Evolutionary conservation across 2,888 invertebrate species (phyloP), one percentile per base, ranked within the genome.

Genomic region (Drosophila lutescens): DNA sequence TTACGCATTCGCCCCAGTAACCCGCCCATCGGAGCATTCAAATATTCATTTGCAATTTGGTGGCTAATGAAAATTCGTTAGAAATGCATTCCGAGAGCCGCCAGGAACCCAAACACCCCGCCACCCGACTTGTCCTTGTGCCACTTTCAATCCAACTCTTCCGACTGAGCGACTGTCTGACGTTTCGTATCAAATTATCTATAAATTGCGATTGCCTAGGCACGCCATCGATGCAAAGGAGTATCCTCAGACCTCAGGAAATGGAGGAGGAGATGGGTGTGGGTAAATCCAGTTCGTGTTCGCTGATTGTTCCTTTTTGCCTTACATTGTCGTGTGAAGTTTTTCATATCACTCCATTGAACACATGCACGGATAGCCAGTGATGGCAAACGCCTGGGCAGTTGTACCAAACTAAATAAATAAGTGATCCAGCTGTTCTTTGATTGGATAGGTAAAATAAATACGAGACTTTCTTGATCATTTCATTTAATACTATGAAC

Each of bases 171-270:
- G 68, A 54, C 67, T 70, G 75, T 68, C 76, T 79, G 81, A 67
- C 75, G 66, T 70, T 60, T 70, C 60, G 74, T 79, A 84, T 84
- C 86, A 76, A 81, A 84, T 86, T 86, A 86, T 84, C 86, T 81
- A 78, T 86, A 74, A 86, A 84, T 79, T 75, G 78, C 74, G 74
- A 76, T 78, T 73, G 79, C 76, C 65, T 26, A 71, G 57, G 75
- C 83, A 86, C 74, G 74, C 74, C 65, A 81, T 79, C 85, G 62
- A 82, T 78, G 65, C 63, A 68, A 61, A 71, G 75, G 60, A 53
- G 44, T 49, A 50, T 60, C 47, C 47, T 17, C 41, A 23, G 10
- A 6, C 23, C n/a, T n/a, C n/a, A n/a, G 34, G 46, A 62, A 38
- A 54, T 26, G 59, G 53, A 41, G 55, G 36, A 13, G 36, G 20